Conservation (phyloP, 92 coral and sea anemone species). For the Epizoanthus illoricatus region DNA sequence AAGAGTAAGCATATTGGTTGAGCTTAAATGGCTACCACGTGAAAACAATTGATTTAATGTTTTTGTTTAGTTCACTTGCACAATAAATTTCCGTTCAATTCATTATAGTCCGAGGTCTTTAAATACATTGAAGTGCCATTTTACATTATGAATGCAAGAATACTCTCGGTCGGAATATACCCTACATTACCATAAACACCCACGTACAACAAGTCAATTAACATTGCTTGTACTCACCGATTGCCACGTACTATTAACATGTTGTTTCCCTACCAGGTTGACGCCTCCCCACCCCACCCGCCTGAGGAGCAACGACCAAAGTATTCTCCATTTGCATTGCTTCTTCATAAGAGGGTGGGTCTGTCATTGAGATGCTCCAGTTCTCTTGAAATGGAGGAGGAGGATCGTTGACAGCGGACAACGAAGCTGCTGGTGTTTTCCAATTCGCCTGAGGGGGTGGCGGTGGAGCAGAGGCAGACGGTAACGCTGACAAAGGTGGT, state of each 20-base stretch:
- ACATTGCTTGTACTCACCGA: neutral
- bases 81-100: no score
- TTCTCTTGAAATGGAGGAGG: constrained; percentile 20
- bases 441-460: neutral
- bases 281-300: neutral
- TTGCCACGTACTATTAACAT: neutral
- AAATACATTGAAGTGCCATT: no score
- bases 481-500: no score
- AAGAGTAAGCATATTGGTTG: no score
- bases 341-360: constrained; percentile 24
- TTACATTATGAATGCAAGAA: no score
- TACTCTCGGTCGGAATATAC: no score
- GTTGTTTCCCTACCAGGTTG: neutral
- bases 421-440: neutral
- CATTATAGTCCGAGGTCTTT: no score
- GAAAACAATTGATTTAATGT: no score
- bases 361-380: neutral
- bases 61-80: no score
- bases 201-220: no score
- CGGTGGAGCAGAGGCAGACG: neutral
- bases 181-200: no score
- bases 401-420: neutral
- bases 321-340: neutral
- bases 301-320: neutral
- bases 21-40: no score